These are phyloP conservation scores for Maniola jurtina DNA, from an alignment of 1,140 invertebrate genomes.

Conservation along the genomic window DNA sequence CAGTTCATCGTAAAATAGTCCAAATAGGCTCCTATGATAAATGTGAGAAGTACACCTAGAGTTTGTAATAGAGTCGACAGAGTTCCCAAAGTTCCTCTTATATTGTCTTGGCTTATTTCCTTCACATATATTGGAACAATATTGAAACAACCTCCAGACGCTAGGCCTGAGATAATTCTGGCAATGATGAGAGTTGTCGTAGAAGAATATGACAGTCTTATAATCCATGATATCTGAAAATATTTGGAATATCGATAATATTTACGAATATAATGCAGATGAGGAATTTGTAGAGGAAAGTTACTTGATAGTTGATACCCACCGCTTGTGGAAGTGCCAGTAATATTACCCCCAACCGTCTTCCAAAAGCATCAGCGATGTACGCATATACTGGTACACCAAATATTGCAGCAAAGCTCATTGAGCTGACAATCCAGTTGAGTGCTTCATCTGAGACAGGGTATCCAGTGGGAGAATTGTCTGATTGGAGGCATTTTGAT, in stretches of 20 bases:
- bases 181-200: constrained; percentile 22
- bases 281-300: too few species aligned
- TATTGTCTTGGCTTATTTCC: constrained; percentile 37
- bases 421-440: constrained; percentile 66
- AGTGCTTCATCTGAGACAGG: constrained; percentile 68
- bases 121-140: constrained; percentile 36
- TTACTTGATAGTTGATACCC: constrained; percentile 2
- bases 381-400: constrained; percentile 27
- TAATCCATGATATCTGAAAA: constrained; percentile 30
- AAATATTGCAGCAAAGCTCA: constrained; percentile 27
- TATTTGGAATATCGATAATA: too few species aligned
- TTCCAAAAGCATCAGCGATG: constrained; percentile 37
- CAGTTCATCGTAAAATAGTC: constrained; percentile 63
- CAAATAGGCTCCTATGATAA: constrained; percentile 78
- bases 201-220: constrained; percentile 23
- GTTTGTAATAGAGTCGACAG: constrained; percentile 28
- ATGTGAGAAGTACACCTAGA: constrained; percentile 59
- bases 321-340: constrained; percentile 37
- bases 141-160: constrained; percentile 36
- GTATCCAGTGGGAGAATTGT: constrained; percentile 58
- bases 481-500: constrained; percentile 63
- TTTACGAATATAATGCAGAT: too few species aligned
- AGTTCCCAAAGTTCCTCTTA: constrained; percentile 32
- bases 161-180: constrained; percentile 27
- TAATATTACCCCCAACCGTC: constrained; percentile 33